These are phyloP conservation scores for Anguilla megastoma DNA, from an alignment of 2,797 vertebrate species.

Conservation along the genomic window DNA sequence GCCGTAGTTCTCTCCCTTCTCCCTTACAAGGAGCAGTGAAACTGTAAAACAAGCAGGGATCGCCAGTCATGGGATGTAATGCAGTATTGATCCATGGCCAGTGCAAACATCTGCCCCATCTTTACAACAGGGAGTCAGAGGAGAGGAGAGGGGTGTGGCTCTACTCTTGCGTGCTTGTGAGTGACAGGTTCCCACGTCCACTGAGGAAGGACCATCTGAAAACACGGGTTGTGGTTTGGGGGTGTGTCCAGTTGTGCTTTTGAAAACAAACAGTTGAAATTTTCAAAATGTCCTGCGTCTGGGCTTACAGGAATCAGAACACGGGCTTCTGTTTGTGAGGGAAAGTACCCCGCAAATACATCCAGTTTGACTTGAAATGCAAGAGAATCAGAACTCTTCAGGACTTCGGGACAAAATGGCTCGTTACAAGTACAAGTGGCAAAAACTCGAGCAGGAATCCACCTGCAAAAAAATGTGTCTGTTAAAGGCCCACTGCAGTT, in stretches of 20 bases:
- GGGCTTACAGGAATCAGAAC: slow-evolving; percentile 35
- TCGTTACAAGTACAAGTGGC: slow-evolving; percentile 10
- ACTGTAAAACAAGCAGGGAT: slow-evolving; percentile 35
- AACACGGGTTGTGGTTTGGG: background rate
- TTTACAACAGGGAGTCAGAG: no score
- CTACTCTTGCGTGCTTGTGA: background rate
- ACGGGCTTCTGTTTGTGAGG: slow-evolving; percentile 52
- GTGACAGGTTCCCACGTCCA: background rate
- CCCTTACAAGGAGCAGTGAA: slow-evolving; percentile 21
- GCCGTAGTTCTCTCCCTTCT: background rate
- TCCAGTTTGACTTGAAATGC: slow-evolving; percentile 34
- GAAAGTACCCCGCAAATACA: slow-evolving; percentile 41
- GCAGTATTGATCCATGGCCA: slow-evolving; percentile 37
- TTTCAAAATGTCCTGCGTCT: background rate
- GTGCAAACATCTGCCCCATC: slow-evolving; percentile 33
- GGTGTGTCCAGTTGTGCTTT: background rate
- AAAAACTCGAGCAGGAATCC: background rate
- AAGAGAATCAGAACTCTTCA: slow-evolving; percentile 29
- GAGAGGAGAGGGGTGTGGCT: slow-evolving; percentile 6
- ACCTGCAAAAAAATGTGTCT: background rate
- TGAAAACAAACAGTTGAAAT: background rate
- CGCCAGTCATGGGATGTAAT: slow-evolving; percentile 28
- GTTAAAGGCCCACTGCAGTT: background rate
- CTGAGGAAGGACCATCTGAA: background rate
- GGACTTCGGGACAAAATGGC: background rate